These are phyloP conservation scores for Amiota communis DNA, from an alignment of 2,888 invertebrate species.

Conservation along the genomic window DNA sequence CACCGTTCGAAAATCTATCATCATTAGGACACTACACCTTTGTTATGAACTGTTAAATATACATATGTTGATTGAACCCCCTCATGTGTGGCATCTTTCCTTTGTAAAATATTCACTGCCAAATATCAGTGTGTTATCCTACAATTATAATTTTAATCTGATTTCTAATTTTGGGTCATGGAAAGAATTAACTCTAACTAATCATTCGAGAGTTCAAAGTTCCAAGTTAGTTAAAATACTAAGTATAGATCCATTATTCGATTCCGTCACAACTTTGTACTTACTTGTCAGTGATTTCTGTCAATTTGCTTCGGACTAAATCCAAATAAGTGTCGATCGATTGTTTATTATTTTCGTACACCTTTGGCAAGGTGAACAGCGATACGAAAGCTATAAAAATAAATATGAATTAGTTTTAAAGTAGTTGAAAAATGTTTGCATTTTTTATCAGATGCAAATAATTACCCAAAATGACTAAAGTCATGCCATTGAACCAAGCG, in stretches of 20 bases:
- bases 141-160: too few species aligned
- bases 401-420: constrained; percentile 14
- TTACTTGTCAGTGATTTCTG: constrained; percentile 92
- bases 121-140: too few species aligned
- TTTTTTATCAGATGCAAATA: not conserved
- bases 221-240: not conserved
- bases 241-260: not conserved
- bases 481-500: constrained; percentile 99
- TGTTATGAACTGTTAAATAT: too few species aligned
- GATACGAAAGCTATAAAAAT: constrained; percentile 85
- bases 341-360: constrained; percentile 95
- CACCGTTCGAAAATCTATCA: too few species aligned
- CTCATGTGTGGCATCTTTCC: too few species aligned
- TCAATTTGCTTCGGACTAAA: constrained; percentile 88
- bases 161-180: too few species aligned
- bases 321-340: constrained; percentile 94
- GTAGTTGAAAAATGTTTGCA: not conserved
- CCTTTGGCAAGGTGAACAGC: constrained; percentile 95
- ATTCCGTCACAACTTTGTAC: constrained; percentile 69
- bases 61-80: too few species aligned
- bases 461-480: constrained; percentile 93
- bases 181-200: not conserved
- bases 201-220: not conserved
- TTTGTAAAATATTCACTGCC: too few species aligned
- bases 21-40: too few species aligned